Evolutionary conservation across 2,113 vertebrate species (phyloP), one percentile per base, ranked within the genome.

Genomic region (Saccopteryx bilineata): DNA sequence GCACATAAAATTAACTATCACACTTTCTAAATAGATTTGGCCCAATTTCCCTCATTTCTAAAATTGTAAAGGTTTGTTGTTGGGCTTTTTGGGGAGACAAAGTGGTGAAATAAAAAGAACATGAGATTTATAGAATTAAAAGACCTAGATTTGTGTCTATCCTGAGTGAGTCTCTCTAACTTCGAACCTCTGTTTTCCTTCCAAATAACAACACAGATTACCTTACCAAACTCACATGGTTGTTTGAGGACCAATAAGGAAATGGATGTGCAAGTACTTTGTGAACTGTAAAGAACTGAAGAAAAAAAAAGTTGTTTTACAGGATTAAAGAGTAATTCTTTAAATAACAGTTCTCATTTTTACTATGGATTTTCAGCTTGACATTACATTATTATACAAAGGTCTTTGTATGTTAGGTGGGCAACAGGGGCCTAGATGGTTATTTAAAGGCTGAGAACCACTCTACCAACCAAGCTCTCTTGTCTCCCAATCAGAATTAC

Each of bases 331-430:
- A 33, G 52, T 26, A 69, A 46, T 80, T n/a, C 82, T 71, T 10
- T 63, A 91, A 78, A 69, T 82, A 24, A 48, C 58, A 68, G 46
- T 92, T 92, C 50, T 93, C 46, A 65, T 50, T 72, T 94, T 94
- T 56, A 66, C 72, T 66, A 52, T 54, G 54, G 23, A 65, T 93
- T 82, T 91, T 54, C 65, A 87, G 50, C n/a, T 78, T 93, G 54
- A 83, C 74, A 90, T 83, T 50, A 31, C 66, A 46, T 28, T 68
- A 90, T 83, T 50, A 31, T 71, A 46, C n/a, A 31, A 21, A 84
- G 50, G 31, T 84, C 52, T 23, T 60, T 83, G 23, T 83, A 65
- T 39, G 50, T 78, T 85, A 80, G 15, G 14, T 65, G 56, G 39
- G 65, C 76, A 66, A 58, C n/a, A 82, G 21, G 80, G 33, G 18